Evolutionary conservation across 2,888 invertebrate species (phyloP), one percentile per base, ranked within the genome.

Genomic region (Eudemis profundana): DNA sequence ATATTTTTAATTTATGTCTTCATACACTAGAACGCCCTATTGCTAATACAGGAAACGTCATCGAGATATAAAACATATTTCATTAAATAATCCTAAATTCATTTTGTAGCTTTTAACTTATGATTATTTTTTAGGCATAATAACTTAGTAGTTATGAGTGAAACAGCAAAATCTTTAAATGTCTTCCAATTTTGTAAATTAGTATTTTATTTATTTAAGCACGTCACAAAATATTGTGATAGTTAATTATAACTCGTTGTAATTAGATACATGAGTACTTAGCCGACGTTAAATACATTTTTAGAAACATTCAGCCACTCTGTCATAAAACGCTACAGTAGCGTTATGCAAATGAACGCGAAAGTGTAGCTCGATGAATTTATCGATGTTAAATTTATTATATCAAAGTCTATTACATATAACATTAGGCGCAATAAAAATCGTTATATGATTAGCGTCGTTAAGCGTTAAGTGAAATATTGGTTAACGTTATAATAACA

Each of bases 151-250:
- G 62, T 47, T 69, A 66, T 57, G 70, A 49, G 61, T 46, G 33
- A 78, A 82, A 77, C 87, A 82, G 83, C 86, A 85, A 84, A 85
- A 85, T 88, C 84, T 68, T 65, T 36, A 72, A 76, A 79, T 73
- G 88, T 89, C 88, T 87, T 88, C 88, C 88, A 85, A 76, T 73
- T 65, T 72, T 79, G 77, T 82, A 77, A 73, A 67, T 70, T 75
- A 71, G 50, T 65, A 47, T 60, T 60, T 33, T 66, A 69, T 61
- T 47, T 61, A 64, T 54, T 64, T 70, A 68, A 62, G 64, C 36
- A 56, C 66, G 72, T 73, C 74, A 74, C 75, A 78, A 78, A 76
- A 66, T 57, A 2, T 71, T 74, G 73, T 72, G 71, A 70, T 73
- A 57, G 61, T 54, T 40, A 33, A 23, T 15, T n/a, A 15, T 33